phyloP scores from a whole-genome alignment of 2,888 invertebrate genomes.

The Drosophila tanythrix region DNA sequence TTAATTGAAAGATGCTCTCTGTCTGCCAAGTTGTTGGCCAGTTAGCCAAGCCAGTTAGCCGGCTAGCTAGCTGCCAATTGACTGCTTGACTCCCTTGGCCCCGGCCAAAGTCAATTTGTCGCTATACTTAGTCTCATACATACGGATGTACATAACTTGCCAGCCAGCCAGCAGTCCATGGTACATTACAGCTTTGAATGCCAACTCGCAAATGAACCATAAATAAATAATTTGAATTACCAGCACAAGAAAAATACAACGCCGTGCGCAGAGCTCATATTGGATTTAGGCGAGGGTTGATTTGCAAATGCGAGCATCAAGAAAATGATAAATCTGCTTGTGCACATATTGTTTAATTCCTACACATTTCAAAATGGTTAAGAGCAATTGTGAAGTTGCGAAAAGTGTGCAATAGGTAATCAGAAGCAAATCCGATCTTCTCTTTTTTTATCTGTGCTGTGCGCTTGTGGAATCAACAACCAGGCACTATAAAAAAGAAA shows the following conservation, averaged over 20 bases:
- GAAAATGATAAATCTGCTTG: not conserved
- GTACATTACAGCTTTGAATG: conserved; percentile 66
- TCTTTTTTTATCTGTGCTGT: no score
- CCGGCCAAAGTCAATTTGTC: conserved; percentile 65
- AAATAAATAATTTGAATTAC: conserved; percentile 76
- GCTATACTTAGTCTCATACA: conserved; percentile 50
- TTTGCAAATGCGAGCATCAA: not conserved
- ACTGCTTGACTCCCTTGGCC: conserved; percentile 29
- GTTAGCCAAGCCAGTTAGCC: conserved; percentile 18
- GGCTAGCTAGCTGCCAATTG: conserved; percentile 26
- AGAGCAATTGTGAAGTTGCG: no score
- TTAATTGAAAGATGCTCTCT: conserved; percentile 58
- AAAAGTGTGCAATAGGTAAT: no score
- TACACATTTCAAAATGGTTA: not conserved
- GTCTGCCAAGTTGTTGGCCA: conserved; percentile 30
- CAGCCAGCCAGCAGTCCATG: conserved; percentile 16
- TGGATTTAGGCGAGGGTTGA: conserved; percentile 24
- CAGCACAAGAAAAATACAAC: conserved; percentile 42
- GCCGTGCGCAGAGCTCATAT: conserved; percentile 11
- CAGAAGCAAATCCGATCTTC: no score
- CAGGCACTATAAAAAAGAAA: not conserved
- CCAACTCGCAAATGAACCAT: conserved; percentile 77
- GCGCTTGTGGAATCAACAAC: not conserved
- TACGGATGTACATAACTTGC: conserved; percentile 52
- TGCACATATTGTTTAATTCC: not conserved